These are phyloP conservation scores for Leptocoma aspasia DNA, from an alignment of 2,113 vertebrate species.

Conservation along the genomic window DNA sequence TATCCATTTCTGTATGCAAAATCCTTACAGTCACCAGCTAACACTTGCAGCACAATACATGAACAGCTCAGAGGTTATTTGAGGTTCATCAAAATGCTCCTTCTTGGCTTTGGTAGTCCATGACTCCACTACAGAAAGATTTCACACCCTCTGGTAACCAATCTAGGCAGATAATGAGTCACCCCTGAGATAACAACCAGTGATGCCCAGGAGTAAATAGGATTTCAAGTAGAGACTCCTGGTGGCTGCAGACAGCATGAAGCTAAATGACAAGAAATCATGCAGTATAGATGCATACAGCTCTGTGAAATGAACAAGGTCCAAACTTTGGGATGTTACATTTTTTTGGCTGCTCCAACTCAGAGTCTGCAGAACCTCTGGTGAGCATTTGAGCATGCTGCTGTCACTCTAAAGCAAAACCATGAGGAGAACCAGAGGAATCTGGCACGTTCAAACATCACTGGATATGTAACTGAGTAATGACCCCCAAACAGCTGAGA, in stretches of 20 bases:
- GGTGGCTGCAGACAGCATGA: background rate
- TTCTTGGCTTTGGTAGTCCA: background rate
- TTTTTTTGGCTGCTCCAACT: background rate
- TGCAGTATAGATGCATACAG: background rate
- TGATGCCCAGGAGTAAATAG: background rate
- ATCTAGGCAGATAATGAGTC: background rate
- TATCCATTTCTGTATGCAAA: constrained; percentile 7
- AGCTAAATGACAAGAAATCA: background rate
- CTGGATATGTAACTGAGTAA: background rate
- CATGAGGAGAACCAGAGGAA: constrained; percentile 1
- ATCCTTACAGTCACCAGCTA: background rate
- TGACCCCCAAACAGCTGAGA: constrained; percentile 2
- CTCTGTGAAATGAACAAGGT: background rate
- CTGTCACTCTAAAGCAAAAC: background rate
- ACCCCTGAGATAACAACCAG: background rate
- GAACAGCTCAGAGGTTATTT: constrained; percentile 43
- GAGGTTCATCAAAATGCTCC: constrained; percentile 31
- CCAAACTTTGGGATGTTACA: background rate
- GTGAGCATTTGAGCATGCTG: background rate
- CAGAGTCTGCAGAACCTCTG: constrained; percentile 8
- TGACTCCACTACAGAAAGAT: constrained; percentile 15
- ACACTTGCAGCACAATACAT: background rate
- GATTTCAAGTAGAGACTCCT: background rate
- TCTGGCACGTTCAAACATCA: background rate
- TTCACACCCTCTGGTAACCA: constrained; percentile 27